These are phyloP conservation scores for Apostichopus japonicus DNA, from an alignment of 35 echinoderm and acorn worm species.

Conservation along the genomic window DNA sequence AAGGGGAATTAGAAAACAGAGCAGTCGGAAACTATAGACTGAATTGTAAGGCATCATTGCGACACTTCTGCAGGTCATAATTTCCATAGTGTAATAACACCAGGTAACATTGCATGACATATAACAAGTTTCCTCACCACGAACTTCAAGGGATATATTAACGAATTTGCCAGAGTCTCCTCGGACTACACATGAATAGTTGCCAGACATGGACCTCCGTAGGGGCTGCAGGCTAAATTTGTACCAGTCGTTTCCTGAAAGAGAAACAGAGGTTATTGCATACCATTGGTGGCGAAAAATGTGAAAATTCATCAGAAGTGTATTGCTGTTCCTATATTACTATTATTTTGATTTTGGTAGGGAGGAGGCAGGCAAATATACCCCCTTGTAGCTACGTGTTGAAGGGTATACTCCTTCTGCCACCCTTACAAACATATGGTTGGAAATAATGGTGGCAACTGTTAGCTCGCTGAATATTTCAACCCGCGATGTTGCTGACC, in stretches of 20 bases:
- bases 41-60: too few relatives aligned
- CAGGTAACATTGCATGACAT: neutral
- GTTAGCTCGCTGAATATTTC: neutral
- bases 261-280: neutral
- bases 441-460: neutral
- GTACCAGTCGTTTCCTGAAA: conserved; percentile 5
- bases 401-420: neutral
- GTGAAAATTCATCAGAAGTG: too few relatives aligned
- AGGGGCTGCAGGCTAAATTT: neutral
- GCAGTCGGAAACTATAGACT: too few relatives aligned
- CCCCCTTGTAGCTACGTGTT: neutral
- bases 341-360: too few relatives aligned
- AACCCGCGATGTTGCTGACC: neutral
- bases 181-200: conserved; percentile 48
- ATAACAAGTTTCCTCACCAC: neutral
- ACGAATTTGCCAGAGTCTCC: conserved; percentile 48
- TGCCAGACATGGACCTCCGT: conserved; percentile 19
- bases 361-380: neutral
- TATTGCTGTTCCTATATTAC: too few relatives aligned
- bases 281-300: too few relatives aligned
- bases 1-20: too few relatives aligned
- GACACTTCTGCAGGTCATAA: neutral
- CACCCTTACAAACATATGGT: neutral
- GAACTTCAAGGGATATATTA: conserved; percentile 32
- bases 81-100: neutral